Percentiles rank a stretch among this genome's conserved stretches.
These are phyloP conservation scores for Nephrotoma guestfalica DNA, from an alignment of 2,888 invertebrate species.

Conservation along the genomic window DNA sequence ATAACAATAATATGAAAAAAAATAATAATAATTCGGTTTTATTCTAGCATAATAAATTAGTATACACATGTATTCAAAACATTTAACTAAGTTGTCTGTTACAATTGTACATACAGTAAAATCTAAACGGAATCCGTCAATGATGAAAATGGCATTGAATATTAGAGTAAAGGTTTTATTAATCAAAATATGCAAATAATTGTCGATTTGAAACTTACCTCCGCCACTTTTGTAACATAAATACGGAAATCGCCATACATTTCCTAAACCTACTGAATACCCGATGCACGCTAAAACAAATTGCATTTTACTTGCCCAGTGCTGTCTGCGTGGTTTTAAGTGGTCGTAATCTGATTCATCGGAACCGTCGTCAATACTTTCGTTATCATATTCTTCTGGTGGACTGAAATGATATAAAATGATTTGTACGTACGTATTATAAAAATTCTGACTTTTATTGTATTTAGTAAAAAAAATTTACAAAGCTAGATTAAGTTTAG, in stretches of 20 bases:
- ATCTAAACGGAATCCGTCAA: not conserved
- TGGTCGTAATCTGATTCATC: constrained; percentile 53
- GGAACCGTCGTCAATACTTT: constrained; percentile 56
- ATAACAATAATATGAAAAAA: not conserved
- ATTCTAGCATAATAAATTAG: not conserved
- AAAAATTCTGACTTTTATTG: not conserved
- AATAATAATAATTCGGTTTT: not conserved
- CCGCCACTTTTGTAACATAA: constrained; percentile 82
- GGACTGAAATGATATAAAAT: constrained; percentile 37
- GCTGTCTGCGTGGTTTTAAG: constrained; percentile 61
- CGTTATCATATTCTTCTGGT: constrained; percentile 58
- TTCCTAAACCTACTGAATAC: constrained; percentile 78
- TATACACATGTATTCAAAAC: not conserved
- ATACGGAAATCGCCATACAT: constrained; percentile 88
- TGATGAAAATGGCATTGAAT: constrained; percentile 3
- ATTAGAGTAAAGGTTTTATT: not conserved
- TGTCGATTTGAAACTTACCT: constrained; percentile 38
- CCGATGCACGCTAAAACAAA: constrained; percentile 81
- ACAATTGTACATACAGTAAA: not conserved
- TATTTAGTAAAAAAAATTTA: not conserved
- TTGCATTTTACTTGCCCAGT: constrained; percentile 81
- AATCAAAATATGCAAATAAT: not conserved
- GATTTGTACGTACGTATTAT: not conserved
- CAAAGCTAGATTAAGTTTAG: not conserved
- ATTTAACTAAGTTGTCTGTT: not conserved